phyloP scores from a whole-genome alignment of 2,888 invertebrate species.

The Geophilus truncorum region DNA sequence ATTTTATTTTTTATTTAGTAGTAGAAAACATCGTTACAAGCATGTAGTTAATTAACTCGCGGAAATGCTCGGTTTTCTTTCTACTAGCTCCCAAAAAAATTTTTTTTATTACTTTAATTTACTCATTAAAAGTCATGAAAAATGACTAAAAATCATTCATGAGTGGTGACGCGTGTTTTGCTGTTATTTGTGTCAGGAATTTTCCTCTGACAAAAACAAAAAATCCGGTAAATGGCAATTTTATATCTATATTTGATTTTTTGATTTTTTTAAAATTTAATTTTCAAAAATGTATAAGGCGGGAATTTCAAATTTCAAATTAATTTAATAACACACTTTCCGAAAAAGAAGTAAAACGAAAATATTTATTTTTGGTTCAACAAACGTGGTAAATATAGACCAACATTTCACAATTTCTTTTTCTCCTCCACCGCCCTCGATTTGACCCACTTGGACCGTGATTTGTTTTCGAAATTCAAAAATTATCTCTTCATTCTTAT shows the following conservation, averaged over 20 bases:
- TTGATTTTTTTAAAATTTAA: too few relatives aligned
- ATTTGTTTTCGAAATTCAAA: neutral
- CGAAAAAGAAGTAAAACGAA: neutral
- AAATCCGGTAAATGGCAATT: neutral
- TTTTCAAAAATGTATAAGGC: neutral
- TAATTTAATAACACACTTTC: too few relatives aligned
- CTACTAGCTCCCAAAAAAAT: neutral
- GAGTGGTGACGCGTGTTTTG: constrained; percentile 1
- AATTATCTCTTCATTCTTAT: too few relatives aligned
- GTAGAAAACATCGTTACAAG: neutral
- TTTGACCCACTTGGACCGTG: neutral
- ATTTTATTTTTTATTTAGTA: neutral
- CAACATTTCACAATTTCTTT: neutral
- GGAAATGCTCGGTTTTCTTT: neutral
- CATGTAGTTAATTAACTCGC: neutral
- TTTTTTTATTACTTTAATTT: neutral
- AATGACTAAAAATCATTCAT: neutral
- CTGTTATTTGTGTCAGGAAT: neutral
- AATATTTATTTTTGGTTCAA: neutral
- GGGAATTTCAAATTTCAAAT: neutral
- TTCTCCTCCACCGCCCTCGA: neutral
- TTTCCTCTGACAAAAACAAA: neutral
- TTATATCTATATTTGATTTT: neutral
- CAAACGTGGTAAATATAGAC: neutral
- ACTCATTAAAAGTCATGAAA: neutral